phyloP scores from a whole-genome alignment of 2,113 vertebrate species.

The Maccullochella peelii region DNA sequence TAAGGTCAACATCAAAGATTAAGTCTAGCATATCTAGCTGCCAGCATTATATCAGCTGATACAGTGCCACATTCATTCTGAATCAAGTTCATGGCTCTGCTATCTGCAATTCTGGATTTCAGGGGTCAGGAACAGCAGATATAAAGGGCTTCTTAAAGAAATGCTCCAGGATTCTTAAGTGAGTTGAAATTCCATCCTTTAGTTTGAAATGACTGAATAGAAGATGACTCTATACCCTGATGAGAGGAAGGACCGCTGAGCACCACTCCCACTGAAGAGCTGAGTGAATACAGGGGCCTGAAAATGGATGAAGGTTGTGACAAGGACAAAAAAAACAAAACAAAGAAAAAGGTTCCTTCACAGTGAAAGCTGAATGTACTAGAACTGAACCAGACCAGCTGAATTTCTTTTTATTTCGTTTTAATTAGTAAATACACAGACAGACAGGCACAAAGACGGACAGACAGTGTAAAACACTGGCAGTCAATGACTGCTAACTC shows the following conservation, averaged over 20 bases:
- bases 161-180: neutral
- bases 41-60: neutral
- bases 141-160: neutral
- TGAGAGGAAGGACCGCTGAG: neutral
- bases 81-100: neutral
- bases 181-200: neutral
- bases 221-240: neutral
- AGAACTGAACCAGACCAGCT: neutral
- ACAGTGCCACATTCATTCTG: neutral
- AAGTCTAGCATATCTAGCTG: neutral
- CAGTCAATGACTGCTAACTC: neutral
- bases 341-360: neutral
- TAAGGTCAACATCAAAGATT: constrained; percentile 27
- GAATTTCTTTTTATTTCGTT: neutral
- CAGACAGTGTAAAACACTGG: too few relatives aligned
- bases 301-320: constrained; percentile 1
- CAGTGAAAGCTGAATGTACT: neutral
- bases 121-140: neutral
- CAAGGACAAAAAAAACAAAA: neutral
- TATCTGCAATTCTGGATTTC: neutral
- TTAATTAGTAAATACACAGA: neutral
- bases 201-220: neutral
- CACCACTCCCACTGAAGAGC: constrained; percentile 8
- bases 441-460: too few relatives aligned
- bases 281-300: neutral